Evolutionary conservation across 2,797 vertebrate genomes (phyloP).

Genomic region (Sebastes kiyomatsui): DNA sequence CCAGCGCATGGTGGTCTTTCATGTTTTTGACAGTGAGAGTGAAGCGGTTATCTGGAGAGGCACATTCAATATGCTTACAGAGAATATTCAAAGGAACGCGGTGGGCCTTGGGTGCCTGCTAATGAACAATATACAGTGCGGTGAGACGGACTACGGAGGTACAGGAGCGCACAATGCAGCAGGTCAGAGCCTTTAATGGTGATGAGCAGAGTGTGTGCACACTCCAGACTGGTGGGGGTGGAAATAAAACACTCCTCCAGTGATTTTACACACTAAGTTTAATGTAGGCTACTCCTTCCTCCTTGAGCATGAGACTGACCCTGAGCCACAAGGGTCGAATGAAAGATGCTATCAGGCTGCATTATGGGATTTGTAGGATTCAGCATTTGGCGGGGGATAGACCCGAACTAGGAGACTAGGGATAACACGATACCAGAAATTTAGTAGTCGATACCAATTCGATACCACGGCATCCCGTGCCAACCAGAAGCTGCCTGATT

Average conservation of each 20-base stretch:
- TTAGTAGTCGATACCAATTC: no score
- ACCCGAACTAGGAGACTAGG: background rate
- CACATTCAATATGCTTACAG: conserved; percentile 44
- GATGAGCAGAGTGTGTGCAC: background rate
- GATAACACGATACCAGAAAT: no score
- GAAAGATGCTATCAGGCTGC: background rate
- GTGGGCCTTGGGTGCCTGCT: background rate
- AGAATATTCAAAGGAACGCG: conserved; percentile 41
- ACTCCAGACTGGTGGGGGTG: background rate
- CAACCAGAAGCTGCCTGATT: no score
- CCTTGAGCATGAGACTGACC: background rate
- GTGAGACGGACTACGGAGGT: conserved; percentile 18
- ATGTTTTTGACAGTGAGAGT: conserved; percentile 36
- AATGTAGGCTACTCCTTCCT: background rate
- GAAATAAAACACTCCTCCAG: background rate
- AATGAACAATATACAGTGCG: conserved; percentile 35
- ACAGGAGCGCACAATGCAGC: conserved; percentile 9
- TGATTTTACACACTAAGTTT: conserved; percentile 1
- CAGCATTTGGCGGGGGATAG: background rate
- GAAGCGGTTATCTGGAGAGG: conserved; percentile 43
- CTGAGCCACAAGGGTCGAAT: background rate
- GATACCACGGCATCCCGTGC: no score
- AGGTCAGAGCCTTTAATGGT: conserved; percentile 32
- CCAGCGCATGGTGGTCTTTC: conserved; percentile 29
- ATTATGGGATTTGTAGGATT: background rate